phyloP scores from a whole-genome alignment of 2,113 vertebrate species.

The Cinclus mexicanus region DNA sequence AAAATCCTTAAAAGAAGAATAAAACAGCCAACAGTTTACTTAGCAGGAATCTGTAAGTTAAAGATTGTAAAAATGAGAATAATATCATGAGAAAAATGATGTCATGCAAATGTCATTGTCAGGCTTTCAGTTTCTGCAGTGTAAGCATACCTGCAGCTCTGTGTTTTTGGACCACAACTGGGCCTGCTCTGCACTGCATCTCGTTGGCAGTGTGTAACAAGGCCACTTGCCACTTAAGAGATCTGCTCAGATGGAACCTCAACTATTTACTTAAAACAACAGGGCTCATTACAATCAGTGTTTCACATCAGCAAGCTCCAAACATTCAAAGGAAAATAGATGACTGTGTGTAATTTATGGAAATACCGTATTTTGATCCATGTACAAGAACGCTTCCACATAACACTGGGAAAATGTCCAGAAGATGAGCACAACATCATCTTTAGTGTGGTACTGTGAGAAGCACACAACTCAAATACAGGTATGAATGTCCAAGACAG shows the following conservation, averaged over 20 bases:
- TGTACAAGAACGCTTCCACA: background rate
- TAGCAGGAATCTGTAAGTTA: background rate
- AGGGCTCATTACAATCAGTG: background rate
- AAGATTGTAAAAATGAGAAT: background rate
- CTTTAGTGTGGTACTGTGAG: background rate
- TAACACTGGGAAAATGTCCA: background rate
- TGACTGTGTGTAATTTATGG: background rate
- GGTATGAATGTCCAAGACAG: background rate
- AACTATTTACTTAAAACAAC: conserved; percentile 26
- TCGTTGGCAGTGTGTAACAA: background rate
- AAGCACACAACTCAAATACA: background rate
- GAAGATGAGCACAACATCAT: background rate
- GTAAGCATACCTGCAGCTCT: background rate
- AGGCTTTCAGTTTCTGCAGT: background rate
- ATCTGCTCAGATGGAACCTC: background rate
- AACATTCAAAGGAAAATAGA: background rate
- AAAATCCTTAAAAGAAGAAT: background rate
- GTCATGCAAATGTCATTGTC: background rate
- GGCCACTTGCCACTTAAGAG: background rate
- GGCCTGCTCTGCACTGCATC: background rate
- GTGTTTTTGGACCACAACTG: background rate
- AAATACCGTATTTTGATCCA: background rate
- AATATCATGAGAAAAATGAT: background rate
- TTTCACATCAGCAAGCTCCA: background rate
- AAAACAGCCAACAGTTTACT: background rate